A percentile compares a stretch with the other conserved stretches of the same genome.
Conservation (phyloP, 2,888 invertebrate genomes). For the Ormyrus rosae region DNA sequence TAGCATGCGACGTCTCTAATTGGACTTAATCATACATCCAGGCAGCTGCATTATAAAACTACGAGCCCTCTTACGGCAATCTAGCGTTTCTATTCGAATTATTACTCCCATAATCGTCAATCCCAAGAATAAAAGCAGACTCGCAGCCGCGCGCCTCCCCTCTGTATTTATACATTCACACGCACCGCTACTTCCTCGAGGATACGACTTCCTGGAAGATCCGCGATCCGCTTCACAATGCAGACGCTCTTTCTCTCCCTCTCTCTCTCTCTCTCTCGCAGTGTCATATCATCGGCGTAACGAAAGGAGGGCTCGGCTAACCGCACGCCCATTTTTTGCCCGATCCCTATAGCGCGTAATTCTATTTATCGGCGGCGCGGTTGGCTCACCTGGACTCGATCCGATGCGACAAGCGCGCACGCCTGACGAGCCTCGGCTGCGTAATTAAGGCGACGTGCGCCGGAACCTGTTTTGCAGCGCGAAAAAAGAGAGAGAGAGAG, state of each 20-base stretch:
- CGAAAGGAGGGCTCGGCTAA: constrained; percentile 8
- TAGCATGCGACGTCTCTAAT: too few relatives aligned
- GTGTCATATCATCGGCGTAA: constrained; percentile 6
- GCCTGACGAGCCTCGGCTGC: not conserved
- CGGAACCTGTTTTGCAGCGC: constrained; percentile 33
- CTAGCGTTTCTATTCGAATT: not conserved
- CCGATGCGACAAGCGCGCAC: constrained; percentile 25
- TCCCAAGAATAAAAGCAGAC: too few relatives aligned
- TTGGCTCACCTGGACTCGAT: constrained; percentile 7
- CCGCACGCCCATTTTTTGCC: not conserved
- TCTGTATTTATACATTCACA: too few relatives aligned
- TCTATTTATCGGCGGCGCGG: constrained; percentile 15
- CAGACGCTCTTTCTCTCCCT: not conserved
- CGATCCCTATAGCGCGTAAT: not conserved
- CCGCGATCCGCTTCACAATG: too few relatives aligned
- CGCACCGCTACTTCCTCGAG: too few relatives aligned
- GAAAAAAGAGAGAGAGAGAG: not conserved
- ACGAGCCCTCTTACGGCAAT: not conserved
- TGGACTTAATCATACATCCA: too few relatives aligned
- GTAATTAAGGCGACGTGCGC: constrained; percentile 27
- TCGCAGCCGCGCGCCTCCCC: too few relatives aligned
- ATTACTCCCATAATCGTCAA: not conserved
- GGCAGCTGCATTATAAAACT: too few relatives aligned
- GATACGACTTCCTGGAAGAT: too few relatives aligned
- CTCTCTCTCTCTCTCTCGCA: not conserved